A percentile compares a stretch with the other conserved stretches of the same genome.
These are phyloP conservation scores for Malurus elegans DNA, from an alignment of 2,113 vertebrate species.

Conservation along the genomic window DNA sequence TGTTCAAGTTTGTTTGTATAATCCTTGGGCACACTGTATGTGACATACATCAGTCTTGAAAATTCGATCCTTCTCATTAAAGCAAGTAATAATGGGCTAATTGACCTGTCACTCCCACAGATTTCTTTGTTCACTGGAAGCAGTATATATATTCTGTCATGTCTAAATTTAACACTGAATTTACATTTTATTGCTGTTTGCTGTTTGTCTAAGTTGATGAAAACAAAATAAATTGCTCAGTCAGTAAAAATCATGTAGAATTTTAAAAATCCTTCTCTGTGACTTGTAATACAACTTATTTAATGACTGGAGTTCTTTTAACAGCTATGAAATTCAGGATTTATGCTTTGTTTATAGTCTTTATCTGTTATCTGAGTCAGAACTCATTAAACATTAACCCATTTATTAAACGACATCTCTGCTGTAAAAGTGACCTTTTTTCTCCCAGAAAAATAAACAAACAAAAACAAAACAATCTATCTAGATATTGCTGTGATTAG, in stretches of 20 bases:
- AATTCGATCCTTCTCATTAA: not conserved
- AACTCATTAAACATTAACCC: conserved; percentile 9
- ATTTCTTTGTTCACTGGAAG: not conserved
- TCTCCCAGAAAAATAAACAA: not conserved
- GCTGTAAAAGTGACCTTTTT: not conserved
- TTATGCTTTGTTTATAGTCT: not conserved
- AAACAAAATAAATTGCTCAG: conserved; percentile 12
- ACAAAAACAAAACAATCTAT: not conserved
- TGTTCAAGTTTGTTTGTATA: not conserved
- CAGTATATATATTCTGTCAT: not conserved
- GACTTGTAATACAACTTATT: not conserved
- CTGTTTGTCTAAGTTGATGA: not conserved
- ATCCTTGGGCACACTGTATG: not conserved
- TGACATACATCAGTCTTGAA: not conserved
- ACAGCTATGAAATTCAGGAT: not conserved
- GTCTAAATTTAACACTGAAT: not conserved
- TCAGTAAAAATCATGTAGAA: not conserved
- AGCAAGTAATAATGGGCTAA: not conserved
- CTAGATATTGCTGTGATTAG: not conserved
- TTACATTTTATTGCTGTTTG: not conserved
- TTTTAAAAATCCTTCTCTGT: not conserved
- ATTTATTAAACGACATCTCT: not conserved
- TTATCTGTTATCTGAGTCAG: not conserved
- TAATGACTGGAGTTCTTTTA: not conserved
- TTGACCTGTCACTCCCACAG: not conserved